phyloP scores from a whole-genome alignment of 2,797 vertebrate species.

The Sandelia bainsii region DNA sequence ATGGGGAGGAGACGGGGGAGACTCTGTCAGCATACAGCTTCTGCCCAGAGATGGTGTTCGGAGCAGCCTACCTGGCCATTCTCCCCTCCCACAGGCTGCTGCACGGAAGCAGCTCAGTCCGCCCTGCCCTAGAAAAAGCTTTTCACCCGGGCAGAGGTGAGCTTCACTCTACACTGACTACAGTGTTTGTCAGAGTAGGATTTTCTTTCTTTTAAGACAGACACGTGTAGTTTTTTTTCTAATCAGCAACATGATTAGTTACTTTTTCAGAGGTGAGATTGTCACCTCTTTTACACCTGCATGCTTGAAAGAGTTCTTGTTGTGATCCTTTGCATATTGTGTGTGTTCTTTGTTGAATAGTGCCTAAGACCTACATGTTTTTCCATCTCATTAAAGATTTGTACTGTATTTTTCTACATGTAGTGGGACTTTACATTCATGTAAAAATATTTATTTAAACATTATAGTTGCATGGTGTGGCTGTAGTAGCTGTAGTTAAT shows the following conservation, averaged over 20 bases:
- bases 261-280: background rate
- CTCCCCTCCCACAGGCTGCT: constrained; percentile 91
- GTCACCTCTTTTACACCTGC: background rate
- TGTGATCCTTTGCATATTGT: constrained; percentile 16
- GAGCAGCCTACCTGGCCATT: constrained; percentile 90
- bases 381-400: background rate
- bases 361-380: background rate
- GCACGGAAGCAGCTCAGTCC: constrained; percentile 86
- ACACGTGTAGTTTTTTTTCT: background rate
- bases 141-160: constrained; percentile 87
- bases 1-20: constrained; percentile 88
- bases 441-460: constrained; percentile 13
- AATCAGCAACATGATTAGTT: background rate
- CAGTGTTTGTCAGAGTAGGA: background rate
- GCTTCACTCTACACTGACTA: background rate
- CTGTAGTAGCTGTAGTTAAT: constrained; percentile 1
- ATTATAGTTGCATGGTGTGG: background rate
- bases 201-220: background rate
- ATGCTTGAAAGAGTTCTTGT: constrained; percentile 4
- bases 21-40: constrained; percentile 89
- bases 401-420: background rate
- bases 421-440: background rate
- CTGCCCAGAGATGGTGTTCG: constrained; percentile 92
- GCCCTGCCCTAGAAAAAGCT: constrained; percentile 79
- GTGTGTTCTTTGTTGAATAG: constrained; percentile 3